These are phyloP conservation scores for Astropecten irregularis DNA, from an alignment of 53 echinoderm and acorn worm species.

Conservation along the genomic window DNA sequence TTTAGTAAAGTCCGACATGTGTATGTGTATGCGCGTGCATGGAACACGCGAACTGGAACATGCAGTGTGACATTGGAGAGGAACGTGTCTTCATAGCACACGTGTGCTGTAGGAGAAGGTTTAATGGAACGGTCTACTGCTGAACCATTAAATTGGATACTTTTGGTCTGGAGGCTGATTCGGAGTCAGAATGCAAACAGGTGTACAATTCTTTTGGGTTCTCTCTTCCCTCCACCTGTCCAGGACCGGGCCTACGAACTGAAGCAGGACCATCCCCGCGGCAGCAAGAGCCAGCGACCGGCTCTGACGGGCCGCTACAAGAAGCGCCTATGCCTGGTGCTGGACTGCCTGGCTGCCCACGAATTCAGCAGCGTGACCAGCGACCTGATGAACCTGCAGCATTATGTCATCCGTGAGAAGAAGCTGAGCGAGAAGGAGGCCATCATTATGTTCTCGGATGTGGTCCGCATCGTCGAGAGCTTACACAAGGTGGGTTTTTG, in stretches of 20 bases:
- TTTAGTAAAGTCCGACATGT: no score
- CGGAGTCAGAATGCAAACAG: no score
- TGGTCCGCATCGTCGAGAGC: constrained; percentile 89
- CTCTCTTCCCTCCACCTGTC: background rate
- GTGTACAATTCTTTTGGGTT: no score
- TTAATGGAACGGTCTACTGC: no score
- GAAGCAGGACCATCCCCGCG: constrained; percentile 42
- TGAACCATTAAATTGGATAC: no score
- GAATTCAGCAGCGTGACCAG: constrained; percentile 81
- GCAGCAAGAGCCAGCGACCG: constrained; percentile 13
- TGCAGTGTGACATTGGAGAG: no score
- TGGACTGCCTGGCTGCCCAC: constrained; percentile 93
- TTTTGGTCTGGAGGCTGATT: no score
- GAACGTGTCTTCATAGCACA: no score
- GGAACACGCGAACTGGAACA: no score
- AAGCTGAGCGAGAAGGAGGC: constrained; percentile 96
- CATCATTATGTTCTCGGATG: constrained; percentile 85
- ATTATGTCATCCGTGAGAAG: constrained; percentile 97
- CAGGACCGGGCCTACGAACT: constrained; percentile 75
- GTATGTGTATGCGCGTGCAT: no score
- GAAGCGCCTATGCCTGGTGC: constrained; percentile 86
- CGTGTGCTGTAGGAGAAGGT: no score
- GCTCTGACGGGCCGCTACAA: constrained; percentile 67
- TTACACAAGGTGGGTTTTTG: constrained; percentile 65
- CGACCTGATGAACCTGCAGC: constrained; percentile 94